Conservation (phyloP, 1,140 invertebrate genomes). For the Bathynomus jamesi region DNA sequence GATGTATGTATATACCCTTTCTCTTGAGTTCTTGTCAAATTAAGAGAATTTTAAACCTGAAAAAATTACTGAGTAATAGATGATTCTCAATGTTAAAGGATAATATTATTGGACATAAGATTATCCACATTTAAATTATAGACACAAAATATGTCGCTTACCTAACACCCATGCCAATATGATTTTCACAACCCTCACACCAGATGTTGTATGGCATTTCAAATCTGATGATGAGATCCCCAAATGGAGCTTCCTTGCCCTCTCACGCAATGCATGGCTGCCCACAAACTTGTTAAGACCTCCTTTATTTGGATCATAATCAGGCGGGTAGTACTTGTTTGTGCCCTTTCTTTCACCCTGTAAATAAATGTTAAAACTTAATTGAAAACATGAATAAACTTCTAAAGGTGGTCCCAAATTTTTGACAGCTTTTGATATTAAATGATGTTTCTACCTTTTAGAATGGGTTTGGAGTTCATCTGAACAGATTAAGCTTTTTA, state of each 20-base stretch:
- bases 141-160: constrained; percentile 35
- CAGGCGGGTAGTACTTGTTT: constrained; percentile 97
- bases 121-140: not conserved
- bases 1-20: too few relatives aligned
- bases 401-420: too few relatives aligned
- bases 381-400: too few relatives aligned
- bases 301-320: constrained; percentile 88
- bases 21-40: too few relatives aligned
- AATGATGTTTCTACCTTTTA: too few relatives aligned
- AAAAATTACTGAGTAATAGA: too few relatives aligned
- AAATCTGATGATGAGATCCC: constrained; percentile 98
- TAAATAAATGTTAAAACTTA: constrained; percentile 8
- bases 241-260: constrained; percentile 85
- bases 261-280: constrained; percentile 89
- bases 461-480: too few relatives aligned
- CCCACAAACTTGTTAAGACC: constrained; percentile 87
- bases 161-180: constrained; percentile 97
- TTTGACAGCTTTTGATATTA: too few relatives aligned
- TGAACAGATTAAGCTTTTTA: too few relatives aligned
- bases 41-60: too few relatives aligned
- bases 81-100: not conserved
- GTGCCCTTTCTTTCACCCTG: constrained; percentile 95
- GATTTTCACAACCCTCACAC: constrained; percentile 96
- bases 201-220: constrained; percentile 99
- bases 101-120: not conserved